Conservation (phyloP, 2,113 vertebrate genomes). For the Aythya baeri region DNA sequence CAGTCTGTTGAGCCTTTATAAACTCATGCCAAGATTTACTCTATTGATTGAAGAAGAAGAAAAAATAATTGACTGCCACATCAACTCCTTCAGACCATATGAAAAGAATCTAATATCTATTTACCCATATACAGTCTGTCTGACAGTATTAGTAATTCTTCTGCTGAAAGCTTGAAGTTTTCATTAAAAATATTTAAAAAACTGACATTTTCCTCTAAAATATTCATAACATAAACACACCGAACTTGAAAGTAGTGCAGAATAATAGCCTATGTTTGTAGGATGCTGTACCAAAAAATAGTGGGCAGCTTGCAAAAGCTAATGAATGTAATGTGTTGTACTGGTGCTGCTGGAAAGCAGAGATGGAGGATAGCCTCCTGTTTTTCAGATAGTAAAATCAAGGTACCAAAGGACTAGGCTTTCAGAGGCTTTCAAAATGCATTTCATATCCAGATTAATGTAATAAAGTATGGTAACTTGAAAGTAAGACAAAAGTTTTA, state of each 20-base stretch:
- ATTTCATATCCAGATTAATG: background rate
- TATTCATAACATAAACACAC: background rate
- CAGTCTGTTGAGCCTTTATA: constrained; percentile 72
- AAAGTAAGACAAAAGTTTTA: background rate
- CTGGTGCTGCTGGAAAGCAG: background rate
- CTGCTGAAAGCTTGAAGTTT: background rate
- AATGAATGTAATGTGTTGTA: background rate
- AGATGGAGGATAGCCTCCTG: background rate
- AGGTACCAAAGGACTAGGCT: background rate
- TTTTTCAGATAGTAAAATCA: background rate
- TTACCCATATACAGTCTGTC: background rate
- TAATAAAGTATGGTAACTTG: background rate
- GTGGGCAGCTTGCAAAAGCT: background rate
- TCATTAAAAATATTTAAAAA: background rate
- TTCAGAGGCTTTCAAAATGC: background rate
- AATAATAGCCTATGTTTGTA: background rate
- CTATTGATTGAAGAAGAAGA: constrained; percentile 63
- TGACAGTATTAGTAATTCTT: background rate
- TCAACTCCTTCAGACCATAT: background rate
- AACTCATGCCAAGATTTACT: constrained; percentile 84
- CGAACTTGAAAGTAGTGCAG: background rate
- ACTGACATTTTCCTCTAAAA: background rate
- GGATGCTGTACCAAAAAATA: background rate
- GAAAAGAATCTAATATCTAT: background rate
- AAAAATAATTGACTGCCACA: background rate